Percentiles rank a stretch among this genome's conserved stretches.
These are phyloP conservation scores for Trachelus tabidus DNA, from an alignment of 2,888 invertebrate species.

Conservation along the genomic window DNA sequence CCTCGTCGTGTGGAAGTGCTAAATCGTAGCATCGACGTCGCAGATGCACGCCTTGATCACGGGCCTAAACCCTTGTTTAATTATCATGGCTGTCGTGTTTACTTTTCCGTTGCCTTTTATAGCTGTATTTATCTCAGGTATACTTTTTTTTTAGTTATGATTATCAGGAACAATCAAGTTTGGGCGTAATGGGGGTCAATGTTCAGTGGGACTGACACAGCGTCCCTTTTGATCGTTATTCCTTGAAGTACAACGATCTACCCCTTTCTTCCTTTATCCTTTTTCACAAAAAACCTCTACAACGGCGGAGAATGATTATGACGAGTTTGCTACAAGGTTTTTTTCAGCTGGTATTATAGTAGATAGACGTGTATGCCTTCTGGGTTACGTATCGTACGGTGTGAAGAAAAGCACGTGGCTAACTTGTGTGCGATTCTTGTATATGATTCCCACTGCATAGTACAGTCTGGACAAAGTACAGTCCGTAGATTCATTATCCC, in stretches of 20 bases:
- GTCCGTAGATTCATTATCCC: neutral
- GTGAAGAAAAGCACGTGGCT: neutral
- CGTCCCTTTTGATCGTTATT: neutral
- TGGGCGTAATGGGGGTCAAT: neutral
- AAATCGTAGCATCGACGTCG: neutral
- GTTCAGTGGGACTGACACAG: neutral
- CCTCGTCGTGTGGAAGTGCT: slow-evolving; percentile 38
- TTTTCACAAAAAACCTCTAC: neutral
- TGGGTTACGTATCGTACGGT: neutral
- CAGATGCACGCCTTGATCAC: neutral
- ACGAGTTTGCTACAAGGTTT: neutral
- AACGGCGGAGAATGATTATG: neutral
- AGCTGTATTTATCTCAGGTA: neutral
- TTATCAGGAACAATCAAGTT: neutral
- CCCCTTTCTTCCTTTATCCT: neutral
- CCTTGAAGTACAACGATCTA: neutral
- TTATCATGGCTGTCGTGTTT: neutral
- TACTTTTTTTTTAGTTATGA: neutral
- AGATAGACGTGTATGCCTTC: no score
- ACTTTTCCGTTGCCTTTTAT: neutral
- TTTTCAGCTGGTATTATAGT: neutral
- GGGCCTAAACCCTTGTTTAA: no score
- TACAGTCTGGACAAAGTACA: neutral
- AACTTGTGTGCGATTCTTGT: neutral
- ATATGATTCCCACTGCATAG: neutral